phyloP scores from a whole-genome alignment of 2,113 vertebrate species.

The Gambusia affinis region DNA sequence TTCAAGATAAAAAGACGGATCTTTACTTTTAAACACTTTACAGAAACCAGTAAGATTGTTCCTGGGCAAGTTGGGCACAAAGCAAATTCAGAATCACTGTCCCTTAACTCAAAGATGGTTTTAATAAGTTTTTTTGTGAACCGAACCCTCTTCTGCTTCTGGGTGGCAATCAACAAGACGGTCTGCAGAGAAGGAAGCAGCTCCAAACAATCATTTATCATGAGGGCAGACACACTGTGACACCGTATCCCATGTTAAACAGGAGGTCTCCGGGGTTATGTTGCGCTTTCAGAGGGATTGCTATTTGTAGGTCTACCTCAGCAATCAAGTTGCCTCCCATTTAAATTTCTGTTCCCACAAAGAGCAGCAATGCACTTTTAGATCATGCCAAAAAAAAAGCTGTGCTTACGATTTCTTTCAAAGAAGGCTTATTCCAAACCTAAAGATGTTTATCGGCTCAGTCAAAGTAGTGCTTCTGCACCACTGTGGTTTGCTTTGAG shows the following conservation, averaged over 20 bases:
- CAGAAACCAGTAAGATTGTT: no score
- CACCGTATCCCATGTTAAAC: slow-evolving; percentile 33
- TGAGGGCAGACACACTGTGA: slow-evolving; percentile 37
- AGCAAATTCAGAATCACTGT: background rate
- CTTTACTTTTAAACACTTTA: background rate
- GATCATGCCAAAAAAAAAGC: background rate
- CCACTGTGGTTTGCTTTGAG: slow-evolving; percentile 34
- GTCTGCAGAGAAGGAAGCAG: slow-evolving; percentile 54
- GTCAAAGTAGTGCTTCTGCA: slow-evolving; percentile 63
- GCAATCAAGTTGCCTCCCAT: slow-evolving; percentile 26
- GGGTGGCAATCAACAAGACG: slow-evolving; percentile 50
- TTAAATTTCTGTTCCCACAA: background rate
- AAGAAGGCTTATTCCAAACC: slow-evolving; percentile 8
- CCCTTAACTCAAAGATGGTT: background rate
- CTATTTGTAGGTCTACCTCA: slow-evolving; percentile 41
- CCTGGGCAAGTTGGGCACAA: background rate
- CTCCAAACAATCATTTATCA: slow-evolving; percentile 63
- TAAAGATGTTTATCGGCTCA: slow-evolving; percentile 58
- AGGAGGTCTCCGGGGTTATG: slow-evolving; percentile 55
- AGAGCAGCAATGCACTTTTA: slow-evolving; percentile 4
- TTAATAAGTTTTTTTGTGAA: background rate
- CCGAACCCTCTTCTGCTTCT: slow-evolving; percentile 28
- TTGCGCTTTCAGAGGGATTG: slow-evolving; percentile 26
- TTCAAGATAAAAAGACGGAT: background rate
- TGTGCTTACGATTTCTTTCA: background rate